These are phyloP conservation scores for Doris montereyensis DNA, from an alignment of 2,888 invertebrate genomes.

Conservation along the genomic window DNA sequence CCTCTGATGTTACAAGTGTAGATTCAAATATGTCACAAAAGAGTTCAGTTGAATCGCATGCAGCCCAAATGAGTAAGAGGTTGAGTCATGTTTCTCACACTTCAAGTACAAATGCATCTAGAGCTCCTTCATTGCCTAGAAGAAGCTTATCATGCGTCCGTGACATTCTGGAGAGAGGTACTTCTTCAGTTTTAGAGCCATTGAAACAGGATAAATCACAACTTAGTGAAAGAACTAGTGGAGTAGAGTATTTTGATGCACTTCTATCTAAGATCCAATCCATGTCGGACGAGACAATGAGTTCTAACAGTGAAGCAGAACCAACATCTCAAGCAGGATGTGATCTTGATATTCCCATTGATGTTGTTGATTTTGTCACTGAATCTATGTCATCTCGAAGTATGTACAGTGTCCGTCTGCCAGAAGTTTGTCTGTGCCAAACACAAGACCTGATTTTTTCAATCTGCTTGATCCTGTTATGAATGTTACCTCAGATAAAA, in stretches of 20 bases:
- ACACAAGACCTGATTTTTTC: constrained; percentile 9
- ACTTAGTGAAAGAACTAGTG: no score
- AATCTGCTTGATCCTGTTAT: neutral
- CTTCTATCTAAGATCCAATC: neutral
- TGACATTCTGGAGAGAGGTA: constrained; percentile 14
- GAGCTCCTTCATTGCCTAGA: neutral
- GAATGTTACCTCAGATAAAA: neutral
- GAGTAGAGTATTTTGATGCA: neutral
- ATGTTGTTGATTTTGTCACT: constrained; percentile 63
- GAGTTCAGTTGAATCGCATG: no score
- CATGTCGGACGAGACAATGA: neutral
- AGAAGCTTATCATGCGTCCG: constrained; percentile 27
- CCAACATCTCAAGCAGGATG: constrained; percentile 13
- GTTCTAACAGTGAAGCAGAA: neutral
- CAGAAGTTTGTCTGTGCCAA: constrained; percentile 35
- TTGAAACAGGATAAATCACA: neutral
- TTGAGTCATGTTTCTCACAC: neutral
- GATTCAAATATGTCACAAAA: no score
- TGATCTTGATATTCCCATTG: constrained; percentile 57
- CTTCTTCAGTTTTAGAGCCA: neutral
- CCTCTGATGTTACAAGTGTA: no score
- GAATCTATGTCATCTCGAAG: constrained; percentile 37
- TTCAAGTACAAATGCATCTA: neutral
- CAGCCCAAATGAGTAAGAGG: neutral
- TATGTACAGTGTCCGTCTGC: no score